phyloP scores from a whole-genome alignment of 2,888 invertebrate genomes.

The Achlya flavicornis region DNA sequence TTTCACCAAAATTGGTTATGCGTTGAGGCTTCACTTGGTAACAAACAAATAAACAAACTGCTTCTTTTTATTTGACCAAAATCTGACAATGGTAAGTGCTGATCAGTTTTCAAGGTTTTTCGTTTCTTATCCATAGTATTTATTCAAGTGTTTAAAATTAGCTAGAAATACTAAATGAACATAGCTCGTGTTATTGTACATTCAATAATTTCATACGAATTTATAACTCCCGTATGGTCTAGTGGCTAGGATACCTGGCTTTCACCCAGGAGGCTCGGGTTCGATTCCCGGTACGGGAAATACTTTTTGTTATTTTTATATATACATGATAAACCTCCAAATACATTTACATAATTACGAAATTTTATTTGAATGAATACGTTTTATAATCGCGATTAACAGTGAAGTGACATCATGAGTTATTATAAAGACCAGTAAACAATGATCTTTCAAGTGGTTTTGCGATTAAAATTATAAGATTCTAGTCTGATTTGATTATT shows the following conservation, averaged over 20 bases:
- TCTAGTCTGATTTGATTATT: background rate
- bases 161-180: no score
- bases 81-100: no score
- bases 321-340: background rate
- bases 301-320: background rate
- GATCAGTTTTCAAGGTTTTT: no score
- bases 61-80: no score
- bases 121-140: no score
- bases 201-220: no score
- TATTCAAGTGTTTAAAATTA: no score
- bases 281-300: constrained; percentile 88
- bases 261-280: constrained; percentile 89
- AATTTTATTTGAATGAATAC: background rate
- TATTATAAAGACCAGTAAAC: background rate
- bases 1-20: no score
- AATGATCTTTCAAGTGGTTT: background rate
- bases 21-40: no score
- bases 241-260: constrained; percentile 88
- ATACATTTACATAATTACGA: no score
- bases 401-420: background rate
- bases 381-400: background rate
- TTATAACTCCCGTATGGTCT: constrained; percentile 82
- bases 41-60: no score
- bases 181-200: no score
- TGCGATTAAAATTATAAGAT: background rate